Evolutionary conservation across 2,113 vertebrate genomes (phyloP), one percentile per base, ranked within the genome.

Genomic region (Percopsis transmontana): DNA sequence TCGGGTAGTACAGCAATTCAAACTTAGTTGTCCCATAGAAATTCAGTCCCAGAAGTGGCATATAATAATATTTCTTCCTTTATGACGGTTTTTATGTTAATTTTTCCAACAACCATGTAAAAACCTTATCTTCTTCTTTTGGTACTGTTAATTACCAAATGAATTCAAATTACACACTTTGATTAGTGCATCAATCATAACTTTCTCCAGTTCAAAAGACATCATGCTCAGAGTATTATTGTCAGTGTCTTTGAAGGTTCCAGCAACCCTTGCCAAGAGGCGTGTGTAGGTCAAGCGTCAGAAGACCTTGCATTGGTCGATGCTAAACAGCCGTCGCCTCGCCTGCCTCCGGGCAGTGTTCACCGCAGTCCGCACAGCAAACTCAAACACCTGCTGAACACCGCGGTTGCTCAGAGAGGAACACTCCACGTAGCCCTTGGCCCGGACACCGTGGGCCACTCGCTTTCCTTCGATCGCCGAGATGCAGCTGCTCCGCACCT

Each of bases 371-470:
- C 97, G 88, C 58, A 98, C 97, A 0, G 96, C 97, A 0, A 90
- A 93, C 79, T 99, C 97, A 12, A 99, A 99, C n/a, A 99, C 97
- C 81, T 98, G 95, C 71, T 97, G 96, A 12, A 99, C 95, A 0
- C 97, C 97, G 0, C 96, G 91, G 87, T 98, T 98, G 84, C 91
- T 91, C 2, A 99, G 88, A 5, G 97, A 93, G 0, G 97, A 99
- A 69, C 97, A 99, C 79, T 99, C 97, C 85, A 99, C 48, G 6
- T 98, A 99, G 52, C 95, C 96, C 70, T 97, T 97, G 39, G 97
- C 97, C 21, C 87, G 84, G 51, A 99, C 84, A 0, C 96, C 94
- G 57, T 94, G 96, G 41, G 97, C 96, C 0, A 98, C 84, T 1
- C 83, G 90, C 78, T 92, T 95, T 8, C 97, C 97, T 0, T 97